Base-by-base conservation (phyloP, 2,113 vertebrate genomes). In the Martes martes region DNA sequence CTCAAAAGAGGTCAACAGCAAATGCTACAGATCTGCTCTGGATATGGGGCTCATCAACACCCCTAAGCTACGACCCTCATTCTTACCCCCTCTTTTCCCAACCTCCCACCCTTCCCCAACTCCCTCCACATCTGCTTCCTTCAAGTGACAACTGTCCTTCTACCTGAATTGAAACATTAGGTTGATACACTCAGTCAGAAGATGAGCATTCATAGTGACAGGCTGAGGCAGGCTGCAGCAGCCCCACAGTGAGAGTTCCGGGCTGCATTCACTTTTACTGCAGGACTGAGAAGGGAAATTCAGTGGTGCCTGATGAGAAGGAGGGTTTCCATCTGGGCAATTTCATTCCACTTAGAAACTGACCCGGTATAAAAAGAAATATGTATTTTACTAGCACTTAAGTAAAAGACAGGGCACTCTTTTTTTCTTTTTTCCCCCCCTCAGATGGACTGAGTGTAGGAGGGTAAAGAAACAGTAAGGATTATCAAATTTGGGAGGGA, bases 121-220 rank as follows among this genome's bases (percentile, higher is more conserved):
- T 80, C 65, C 61, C 79, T 96, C 36, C 84, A 79, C 15, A 61
- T 28, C 93, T 52, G 7, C 33, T 63, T 74, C n/a, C 65, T 91
- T 78, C 65, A 61, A 2, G 21, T 42, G 95, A 57, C 73, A 94
- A 50, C 39, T 23, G 52, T n/a, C 16, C 24, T 74, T 78, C 95
- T 92, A 96, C 97, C 98, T 96, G 97, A 96, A 97, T 52, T 84
- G 97, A 94, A 90, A 78, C 6, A 61, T 7, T 26, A 65, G 85
- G 7, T 73, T 52, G 45, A 96, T 89, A 95, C 79, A 86, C 96
- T 98, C 98, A 96, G 97, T 98, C 98, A 98, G 74, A 98, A 98
- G 95, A 98, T 97, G 96, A 98, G 97, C 73, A 57, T 85, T 95
- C 50, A 2, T 0, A 31, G 65, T 15, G 4, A 85, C 52, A 96